A percentile compares a stretch with the other conserved stretches of the same genome.
Conservation (phyloP, 2,113 vertebrate genomes). For the Dipodomys spectabilis region DNA sequence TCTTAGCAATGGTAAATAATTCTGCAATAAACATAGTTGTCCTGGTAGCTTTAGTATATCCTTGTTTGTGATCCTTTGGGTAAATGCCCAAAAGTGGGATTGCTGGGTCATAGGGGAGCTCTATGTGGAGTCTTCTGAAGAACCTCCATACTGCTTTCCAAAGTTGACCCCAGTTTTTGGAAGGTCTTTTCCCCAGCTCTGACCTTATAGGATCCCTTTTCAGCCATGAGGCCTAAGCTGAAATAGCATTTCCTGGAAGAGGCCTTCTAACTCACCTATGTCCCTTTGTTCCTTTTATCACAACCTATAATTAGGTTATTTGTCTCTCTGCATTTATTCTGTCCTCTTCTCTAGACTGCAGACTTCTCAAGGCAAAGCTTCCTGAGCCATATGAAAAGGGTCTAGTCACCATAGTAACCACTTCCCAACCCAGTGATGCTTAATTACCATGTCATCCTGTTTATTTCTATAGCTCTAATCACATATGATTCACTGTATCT, state of each 20-base stretch:
- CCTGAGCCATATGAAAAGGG: neutral
- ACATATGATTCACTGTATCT: neutral
- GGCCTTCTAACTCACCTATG: neutral
- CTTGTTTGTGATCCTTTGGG: no score
- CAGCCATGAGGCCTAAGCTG: neutral
- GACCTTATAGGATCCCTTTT: neutral
- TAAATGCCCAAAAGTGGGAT: no score
- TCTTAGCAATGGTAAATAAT: no score
- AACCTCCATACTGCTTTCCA: no score
- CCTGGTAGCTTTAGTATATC: no score
- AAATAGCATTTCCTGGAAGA: neutral
- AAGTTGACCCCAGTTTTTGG: constrained; percentile 22
- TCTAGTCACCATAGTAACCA: neutral
- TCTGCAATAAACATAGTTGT: no score
- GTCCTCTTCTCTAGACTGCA: neutral
- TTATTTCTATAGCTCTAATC: constrained; percentile 30
- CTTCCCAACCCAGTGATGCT: neutral
- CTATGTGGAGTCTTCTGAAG: no score
- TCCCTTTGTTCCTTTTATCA: constrained; percentile 29
- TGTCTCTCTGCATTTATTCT: constrained; percentile 50
- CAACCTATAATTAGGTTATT: constrained; percentile 7
- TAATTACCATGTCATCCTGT: neutral
- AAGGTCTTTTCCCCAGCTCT: constrained; percentile 25
- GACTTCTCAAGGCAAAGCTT: neutral
- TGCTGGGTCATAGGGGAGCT: no score